Conservation (phyloP, 2,888 invertebrate species). For the Sialis fuliginosa region DNA sequence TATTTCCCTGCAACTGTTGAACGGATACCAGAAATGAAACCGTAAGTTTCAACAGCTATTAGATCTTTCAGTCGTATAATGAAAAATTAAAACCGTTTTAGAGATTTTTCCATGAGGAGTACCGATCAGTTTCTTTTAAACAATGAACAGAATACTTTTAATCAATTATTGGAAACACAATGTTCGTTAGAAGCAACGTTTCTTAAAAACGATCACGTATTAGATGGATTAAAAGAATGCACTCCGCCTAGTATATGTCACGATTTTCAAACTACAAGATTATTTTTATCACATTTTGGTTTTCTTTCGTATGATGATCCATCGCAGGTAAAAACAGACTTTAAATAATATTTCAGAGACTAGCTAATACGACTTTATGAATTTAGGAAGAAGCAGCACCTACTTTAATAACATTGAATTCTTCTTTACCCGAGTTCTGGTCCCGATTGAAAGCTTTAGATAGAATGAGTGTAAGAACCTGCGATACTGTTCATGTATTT, state of each 20-base stretch:
- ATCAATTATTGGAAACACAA: constrained; percentile 55
- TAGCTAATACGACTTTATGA: constrained; percentile 10
- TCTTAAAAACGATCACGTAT: constrained; percentile 6
- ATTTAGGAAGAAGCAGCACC: constrained; percentile 23
- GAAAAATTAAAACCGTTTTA: not conserved
- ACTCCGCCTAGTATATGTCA: constrained; percentile 65
- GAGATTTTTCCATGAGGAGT: not conserved
- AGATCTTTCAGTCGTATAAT: no score
- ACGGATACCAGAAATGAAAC: constrained; percentile 60
- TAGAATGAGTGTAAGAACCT: constrained; percentile 68
- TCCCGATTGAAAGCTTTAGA: constrained; percentile 69
- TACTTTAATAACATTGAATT: constrained; percentile 55
- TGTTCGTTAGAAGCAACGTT: constrained; percentile 23
- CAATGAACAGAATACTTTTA: constrained; percentile 41
- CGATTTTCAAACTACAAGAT: constrained; percentile 87
- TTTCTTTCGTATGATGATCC: constrained; percentile 47
- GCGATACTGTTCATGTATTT: constrained; percentile 86
- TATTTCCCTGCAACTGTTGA: constrained; percentile 70
- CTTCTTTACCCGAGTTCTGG: constrained; percentile 49
- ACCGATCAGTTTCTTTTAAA: constrained; percentile 1
- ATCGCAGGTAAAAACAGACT: constrained; percentile 23
- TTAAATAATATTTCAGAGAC: not conserved
- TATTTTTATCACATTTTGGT: constrained; percentile 92
- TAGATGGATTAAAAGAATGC: constrained; percentile 42
- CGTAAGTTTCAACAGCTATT: constrained; percentile 32